Evolutionary conservation across 30 jellyfish, hydroid and myxozoan genomes (phyloP).

Genomic region (Turritopsis dohrnii): DNA sequence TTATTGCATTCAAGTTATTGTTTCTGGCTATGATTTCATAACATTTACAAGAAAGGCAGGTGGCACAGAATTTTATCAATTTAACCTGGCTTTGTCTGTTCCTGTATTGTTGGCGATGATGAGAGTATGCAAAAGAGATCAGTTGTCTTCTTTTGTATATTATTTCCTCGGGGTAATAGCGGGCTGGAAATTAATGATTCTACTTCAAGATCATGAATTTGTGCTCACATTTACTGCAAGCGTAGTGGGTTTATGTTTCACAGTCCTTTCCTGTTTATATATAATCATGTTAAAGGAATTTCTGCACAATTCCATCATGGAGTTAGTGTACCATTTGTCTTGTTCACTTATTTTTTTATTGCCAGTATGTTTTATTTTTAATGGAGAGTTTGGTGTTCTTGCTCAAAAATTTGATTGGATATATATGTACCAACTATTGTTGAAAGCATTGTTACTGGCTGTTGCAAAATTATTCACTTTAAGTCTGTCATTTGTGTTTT

Average conservation of each 20-base stretch:
- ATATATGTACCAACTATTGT: neutral
- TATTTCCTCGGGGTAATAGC: neutral
- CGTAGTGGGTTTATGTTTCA: neutral
- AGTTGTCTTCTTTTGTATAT: neutral
- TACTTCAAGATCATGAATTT: conserved; percentile 17
- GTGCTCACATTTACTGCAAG: conserved; percentile 12
- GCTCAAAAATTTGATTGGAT: neutral
- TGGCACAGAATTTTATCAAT: conserved; percentile 30
- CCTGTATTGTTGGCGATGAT: conserved; percentile 2
- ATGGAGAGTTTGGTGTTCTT: neutral
- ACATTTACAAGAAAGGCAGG: conserved; percentile 26
- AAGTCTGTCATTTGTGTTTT: neutral
- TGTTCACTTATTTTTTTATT: conserved; percentile 2
- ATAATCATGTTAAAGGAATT: neutral
- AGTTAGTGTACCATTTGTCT: neutral
- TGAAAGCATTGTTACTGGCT: conserved; percentile 9
- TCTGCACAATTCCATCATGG: neutral
- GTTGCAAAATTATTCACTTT: neutral
- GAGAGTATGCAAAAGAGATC: neutral
- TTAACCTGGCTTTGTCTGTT: conserved; percentile 4
- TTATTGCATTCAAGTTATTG: neutral
- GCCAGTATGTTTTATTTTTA: conserved; percentile 6
- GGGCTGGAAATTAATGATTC: conserved; percentile 13
- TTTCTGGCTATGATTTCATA: conserved; percentile 12
- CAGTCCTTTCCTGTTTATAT: conserved; percentile 6